phyloP scores from a whole-genome alignment of 1,140 invertebrate genomes.

The Coenobita brevimanus region DNA sequence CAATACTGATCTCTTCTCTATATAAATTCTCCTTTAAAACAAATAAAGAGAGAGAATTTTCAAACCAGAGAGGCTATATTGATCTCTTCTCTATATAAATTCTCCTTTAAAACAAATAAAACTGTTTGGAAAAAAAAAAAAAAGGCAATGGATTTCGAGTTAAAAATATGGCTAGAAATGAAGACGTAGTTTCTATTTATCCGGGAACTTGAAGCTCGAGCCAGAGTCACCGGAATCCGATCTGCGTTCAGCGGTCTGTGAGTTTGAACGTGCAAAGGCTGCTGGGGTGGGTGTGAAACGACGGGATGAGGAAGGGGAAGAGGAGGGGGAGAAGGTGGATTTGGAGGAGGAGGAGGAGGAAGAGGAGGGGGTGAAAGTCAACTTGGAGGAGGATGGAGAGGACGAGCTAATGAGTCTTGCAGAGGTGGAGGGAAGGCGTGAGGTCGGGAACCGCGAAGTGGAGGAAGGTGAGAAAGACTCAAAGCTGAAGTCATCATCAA shows the following conservation, averaged over 20 bases:
- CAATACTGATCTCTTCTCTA: too few relatives aligned
- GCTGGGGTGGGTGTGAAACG: background rate
- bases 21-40: too few relatives aligned
- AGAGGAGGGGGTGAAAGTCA: background rate
- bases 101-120: too few relatives aligned
- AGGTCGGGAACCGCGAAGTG: background rate
- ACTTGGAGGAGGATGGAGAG: background rate
- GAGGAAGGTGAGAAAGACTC: conserved; percentile 4
- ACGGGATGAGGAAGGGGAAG: background rate
- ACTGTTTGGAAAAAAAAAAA: too few relatives aligned
- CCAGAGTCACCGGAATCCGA: too few relatives aligned
- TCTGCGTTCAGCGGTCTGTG: background rate
- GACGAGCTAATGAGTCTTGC: background rate
- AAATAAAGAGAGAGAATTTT: too few relatives aligned
- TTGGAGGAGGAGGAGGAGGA: conserved; percentile 32
- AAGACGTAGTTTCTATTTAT: too few relatives aligned
- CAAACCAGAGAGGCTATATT: too few relatives aligned
- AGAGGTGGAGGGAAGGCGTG: background rate
- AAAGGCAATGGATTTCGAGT: too few relatives aligned
- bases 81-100: too few relatives aligned
- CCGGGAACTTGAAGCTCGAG: too few relatives aligned
- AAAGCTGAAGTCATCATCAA: background rate
- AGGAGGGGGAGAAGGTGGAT: background rate
- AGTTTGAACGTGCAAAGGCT: conserved; percentile 16
- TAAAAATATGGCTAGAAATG: too few relatives aligned